phyloP scores from a whole-genome alignment of 2,113 vertebrate species.

The Tragelaphus buxtoni region DNA sequence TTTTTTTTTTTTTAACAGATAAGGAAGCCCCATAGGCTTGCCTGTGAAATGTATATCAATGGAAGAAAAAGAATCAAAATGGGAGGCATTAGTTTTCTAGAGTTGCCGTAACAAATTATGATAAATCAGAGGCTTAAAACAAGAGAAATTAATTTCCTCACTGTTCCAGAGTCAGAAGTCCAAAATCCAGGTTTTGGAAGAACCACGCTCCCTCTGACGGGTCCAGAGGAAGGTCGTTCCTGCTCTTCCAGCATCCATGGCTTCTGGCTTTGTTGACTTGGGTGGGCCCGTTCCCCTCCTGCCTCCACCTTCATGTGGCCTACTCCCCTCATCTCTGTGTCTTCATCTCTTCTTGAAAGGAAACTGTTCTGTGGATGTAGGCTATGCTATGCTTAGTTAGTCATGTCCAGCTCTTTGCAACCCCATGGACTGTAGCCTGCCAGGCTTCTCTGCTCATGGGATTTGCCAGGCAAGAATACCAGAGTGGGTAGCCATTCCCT shows the following conservation, averaged over 20 bases:
- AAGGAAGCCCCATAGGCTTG: not conserved
- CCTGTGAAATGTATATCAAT: not conserved
- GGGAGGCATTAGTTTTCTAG: not conserved
- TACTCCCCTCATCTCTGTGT: not conserved
- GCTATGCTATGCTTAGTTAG: not conserved
- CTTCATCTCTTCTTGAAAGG: not conserved
- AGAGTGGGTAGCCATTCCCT: not conserved
- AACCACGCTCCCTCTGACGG: fast-evolving
- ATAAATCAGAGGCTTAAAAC: not conserved
- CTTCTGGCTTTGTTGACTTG: not conserved
- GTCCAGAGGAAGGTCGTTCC: not conserved
- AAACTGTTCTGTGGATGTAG: not conserved
- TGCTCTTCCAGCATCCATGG: not conserved
- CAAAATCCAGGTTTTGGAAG: not conserved
- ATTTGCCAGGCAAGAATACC: not conserved
- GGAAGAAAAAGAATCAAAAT: not conserved
- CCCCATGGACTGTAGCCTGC: not conserved
- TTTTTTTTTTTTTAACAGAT: not conserved
- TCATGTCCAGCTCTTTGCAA: not conserved
- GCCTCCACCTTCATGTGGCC: not conserved
- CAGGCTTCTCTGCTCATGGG: not conserved
- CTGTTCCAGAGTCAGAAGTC: not conserved
- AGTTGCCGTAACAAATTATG: not conserved
- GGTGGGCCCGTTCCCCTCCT: fast-evolving
- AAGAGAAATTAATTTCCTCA: not conserved